Evolutionary conservation across 2,113 vertebrate species (phyloP).

Genomic region (Zosterops lateralis): DNA sequence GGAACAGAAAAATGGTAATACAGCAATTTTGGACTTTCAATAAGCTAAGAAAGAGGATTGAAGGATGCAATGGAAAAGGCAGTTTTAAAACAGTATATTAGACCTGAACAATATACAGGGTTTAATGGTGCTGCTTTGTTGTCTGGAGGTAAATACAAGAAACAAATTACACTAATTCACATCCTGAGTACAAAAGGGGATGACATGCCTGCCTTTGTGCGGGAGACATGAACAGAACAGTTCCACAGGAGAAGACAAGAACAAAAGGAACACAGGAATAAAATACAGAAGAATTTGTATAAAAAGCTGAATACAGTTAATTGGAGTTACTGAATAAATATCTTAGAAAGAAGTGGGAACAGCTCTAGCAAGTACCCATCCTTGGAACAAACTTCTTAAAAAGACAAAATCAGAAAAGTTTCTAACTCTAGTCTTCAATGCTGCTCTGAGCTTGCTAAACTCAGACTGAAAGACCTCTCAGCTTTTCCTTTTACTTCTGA

Average conservation of each 20-base stretch:
- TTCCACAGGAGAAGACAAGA: background rate
- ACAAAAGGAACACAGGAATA: background rate
- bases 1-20: background rate
- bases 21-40: background rate
- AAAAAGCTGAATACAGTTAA: background rate
- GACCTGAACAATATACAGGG: background rate
- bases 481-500: background rate
- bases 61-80: background rate
- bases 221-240: background rate
- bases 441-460: background rate
- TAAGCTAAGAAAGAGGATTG: background rate
- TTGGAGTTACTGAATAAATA: constrained; percentile 1
- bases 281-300: background rate
- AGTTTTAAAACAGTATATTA: background rate
- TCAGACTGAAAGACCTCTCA: background rate
- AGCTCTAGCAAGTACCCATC: background rate
- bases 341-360: background rate
- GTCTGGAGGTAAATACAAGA: background rate
- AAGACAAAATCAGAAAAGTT: background rate
- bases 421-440: background rate
- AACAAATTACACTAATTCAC: constrained; percentile 13
- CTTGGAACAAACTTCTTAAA: background rate
- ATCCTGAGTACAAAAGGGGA: background rate
- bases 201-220: background rate
- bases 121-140: constrained; percentile 10